Percentiles rank a stretch among this genome's conserved stretches.
Evolutionary conservation across 2,113 vertebrate species (phyloP).

Genomic region (Scophthalmus maximus): DNA sequence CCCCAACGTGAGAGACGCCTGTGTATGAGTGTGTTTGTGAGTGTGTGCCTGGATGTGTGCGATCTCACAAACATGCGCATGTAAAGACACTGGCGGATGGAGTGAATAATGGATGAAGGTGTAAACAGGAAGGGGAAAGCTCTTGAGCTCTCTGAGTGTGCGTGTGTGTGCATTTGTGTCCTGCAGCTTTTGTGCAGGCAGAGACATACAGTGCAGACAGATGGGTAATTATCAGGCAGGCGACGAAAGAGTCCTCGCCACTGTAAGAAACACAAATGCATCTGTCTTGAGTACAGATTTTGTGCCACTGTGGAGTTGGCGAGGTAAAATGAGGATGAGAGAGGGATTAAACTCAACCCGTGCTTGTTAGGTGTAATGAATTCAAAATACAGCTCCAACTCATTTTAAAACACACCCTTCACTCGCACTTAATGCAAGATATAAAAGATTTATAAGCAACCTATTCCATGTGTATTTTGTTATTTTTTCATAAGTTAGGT

Average conservation of each 20-base stretch:
- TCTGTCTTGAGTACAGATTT: conserved; percentile 40
- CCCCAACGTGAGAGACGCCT: conserved; percentile 21
- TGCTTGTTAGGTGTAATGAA: conserved; percentile 14
- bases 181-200: conserved; percentile 66
- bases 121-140: conserved; percentile 78
- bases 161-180: conserved; percentile 39
- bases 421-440: neutral
- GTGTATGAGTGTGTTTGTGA: conserved; percentile 13
- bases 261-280: conserved; percentile 55
- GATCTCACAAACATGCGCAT: conserved; percentile 60
- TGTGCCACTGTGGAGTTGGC: conserved; percentile 14
- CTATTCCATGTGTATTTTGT: too few relatives aligned
- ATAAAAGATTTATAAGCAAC: too few relatives aligned
- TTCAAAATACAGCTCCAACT: neutral
- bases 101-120: conserved; percentile 80
- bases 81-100: conserved; percentile 68
- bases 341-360: neutral
- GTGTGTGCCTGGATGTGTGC: conserved; percentile 25
- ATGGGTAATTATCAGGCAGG: conserved; percentile 75
- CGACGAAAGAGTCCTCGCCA: conserved; percentile 44
- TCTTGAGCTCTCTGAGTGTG: conserved; percentile 38
- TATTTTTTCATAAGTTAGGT: too few relatives aligned
- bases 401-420: too few relatives aligned
- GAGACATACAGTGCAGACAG: conserved; percentile 62
- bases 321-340: conserved; percentile 36